phyloP scores from a whole-genome alignment of 2,888 invertebrate species.

The Lumbricus terrestris region DNA sequence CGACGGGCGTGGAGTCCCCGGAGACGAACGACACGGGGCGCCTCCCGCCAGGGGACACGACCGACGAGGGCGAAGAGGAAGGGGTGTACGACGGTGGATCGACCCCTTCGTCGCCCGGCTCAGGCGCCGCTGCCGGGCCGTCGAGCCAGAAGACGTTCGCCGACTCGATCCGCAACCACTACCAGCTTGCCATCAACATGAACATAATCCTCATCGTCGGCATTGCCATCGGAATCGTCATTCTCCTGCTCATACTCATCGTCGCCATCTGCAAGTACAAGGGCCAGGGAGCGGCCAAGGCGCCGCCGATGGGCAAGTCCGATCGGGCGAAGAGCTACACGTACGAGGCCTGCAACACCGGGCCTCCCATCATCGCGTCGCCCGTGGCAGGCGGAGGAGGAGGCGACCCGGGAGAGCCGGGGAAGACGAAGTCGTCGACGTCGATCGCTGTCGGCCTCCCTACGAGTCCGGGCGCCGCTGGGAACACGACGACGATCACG shows the following conservation, averaged over 20 bases:
- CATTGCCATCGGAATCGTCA: conserved; percentile 27
- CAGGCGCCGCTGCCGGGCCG: background rate
- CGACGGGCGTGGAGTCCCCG: background rate
- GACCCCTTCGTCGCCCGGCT: background rate
- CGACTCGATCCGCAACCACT: background rate
- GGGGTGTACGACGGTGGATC: background rate
- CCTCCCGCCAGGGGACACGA: no score
- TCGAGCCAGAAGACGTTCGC: background rate
- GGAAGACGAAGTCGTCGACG: background rate
- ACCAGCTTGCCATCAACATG: conserved; percentile 27
- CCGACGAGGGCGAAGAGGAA: no score
- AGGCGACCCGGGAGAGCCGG: background rate
- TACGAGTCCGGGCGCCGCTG: background rate
- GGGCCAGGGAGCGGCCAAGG: conserved; percentile 21
- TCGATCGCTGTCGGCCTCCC: conserved; percentile 19
- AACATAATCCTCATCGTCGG: conserved; percentile 31
- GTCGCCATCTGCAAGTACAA: conserved; percentile 28
- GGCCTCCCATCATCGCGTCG: background rate
- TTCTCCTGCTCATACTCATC: conserved; percentile 28
- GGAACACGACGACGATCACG: background rate
- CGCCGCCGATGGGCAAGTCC: conserved; percentile 13
- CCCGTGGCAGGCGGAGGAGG: background rate
- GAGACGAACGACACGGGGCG: background rate
- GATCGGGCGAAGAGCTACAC: conserved; percentile 20
- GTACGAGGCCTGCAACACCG: conserved; percentile 31